These are phyloP conservation scores for Chondrilla cf. caribensis DNA, from an alignment of 37 sponge, comb jelly and placozoan genomes.

Conservation along the genomic window DNA sequence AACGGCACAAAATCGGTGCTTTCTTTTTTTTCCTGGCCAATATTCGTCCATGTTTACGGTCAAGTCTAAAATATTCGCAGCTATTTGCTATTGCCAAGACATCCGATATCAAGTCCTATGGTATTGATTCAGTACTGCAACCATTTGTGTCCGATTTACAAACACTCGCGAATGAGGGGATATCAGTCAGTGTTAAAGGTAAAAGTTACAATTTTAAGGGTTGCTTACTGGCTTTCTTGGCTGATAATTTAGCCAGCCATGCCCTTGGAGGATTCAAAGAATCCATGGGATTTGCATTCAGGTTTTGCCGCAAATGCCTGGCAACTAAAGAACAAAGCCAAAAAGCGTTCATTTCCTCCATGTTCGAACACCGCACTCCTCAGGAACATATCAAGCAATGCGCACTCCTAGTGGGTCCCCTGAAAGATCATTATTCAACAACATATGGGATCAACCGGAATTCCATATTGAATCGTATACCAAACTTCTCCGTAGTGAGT, in stretches of 20 bases:
- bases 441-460: conserved; percentile 32
- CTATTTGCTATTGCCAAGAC: conserved; percentile 8
- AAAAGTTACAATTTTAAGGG: conserved; percentile 11
- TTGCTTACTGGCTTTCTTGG: conserved; percentile 28
- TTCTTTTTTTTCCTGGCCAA: conserved; percentile 32
- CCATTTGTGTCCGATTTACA: conserved; percentile 37
- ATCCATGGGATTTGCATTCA: conserved; percentile 29
- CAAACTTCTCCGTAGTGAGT: too few relatives aligned
- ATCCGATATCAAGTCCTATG: conserved; percentile 40
- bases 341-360: not conserved
- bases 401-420: conserved; percentile 5
- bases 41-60: conserved; percentile 38
- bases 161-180: conserved; percentile 11
- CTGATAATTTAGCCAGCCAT: conserved; percentile 44
- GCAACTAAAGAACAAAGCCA: not conserved
- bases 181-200: conserved; percentile 11
- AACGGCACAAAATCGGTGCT: conserved; percentile 37
- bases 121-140: conserved; percentile 19
- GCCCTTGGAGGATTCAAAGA: conserved; percentile 48
- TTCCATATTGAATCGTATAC: too few relatives aligned
- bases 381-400: conserved; percentile 24
- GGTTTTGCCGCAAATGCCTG: conserved; percentile 21
- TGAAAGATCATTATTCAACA: conserved; percentile 39
- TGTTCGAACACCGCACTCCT: not conserved
- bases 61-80: not conserved